Conservation (phyloP, 1,140 invertebrate species). For the Adoxophyes honmai region DNA sequence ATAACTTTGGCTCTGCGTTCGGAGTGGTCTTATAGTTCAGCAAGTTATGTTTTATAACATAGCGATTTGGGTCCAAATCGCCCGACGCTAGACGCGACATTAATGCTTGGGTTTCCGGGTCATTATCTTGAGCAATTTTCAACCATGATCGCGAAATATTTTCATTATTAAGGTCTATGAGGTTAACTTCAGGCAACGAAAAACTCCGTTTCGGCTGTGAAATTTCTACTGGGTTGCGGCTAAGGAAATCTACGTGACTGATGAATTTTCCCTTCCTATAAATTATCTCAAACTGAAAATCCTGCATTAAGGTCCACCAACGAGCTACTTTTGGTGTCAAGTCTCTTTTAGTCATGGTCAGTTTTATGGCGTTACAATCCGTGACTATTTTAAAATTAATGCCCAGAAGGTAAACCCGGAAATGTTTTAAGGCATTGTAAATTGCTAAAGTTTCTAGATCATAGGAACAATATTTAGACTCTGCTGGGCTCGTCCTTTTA, state of each 20-base stretch:
- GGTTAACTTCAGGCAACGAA: not conserved
- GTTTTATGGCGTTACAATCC: slow-evolving; percentile 34
- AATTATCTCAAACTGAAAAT: slow-evolving; percentile 43
- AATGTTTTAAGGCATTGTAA: slow-evolving; percentile 34
- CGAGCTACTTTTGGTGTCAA: slow-evolving; percentile 29
- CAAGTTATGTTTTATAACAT: not conserved
- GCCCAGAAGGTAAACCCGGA: slow-evolving; percentile 17
- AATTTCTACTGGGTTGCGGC: slow-evolving; percentile 24
- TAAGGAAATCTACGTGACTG: slow-evolving; percentile 39
- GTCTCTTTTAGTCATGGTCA: slow-evolving; percentile 37
- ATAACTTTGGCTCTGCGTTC: not conserved
- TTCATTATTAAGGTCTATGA: not conserved
- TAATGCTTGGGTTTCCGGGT: slow-evolving; percentile 16
- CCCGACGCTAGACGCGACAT: not conserved
- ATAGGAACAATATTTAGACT: slow-evolving; percentile 45
- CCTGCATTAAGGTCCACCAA: slow-evolving; percentile 45
- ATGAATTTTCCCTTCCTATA: slow-evolving; percentile 40
- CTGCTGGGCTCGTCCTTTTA: slow-evolving; percentile 53
- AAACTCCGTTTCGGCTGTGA: not conserved
- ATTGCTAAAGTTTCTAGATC: slow-evolving; percentile 60
- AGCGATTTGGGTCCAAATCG: slow-evolving; percentile 2
- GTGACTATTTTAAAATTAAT: slow-evolving; percentile 11
- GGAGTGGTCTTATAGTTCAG: not conserved
- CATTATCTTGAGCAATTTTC: slow-evolving; percentile 14
- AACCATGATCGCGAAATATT: slow-evolving; percentile 7